phyloP scores from a whole-genome alignment of 2,888 invertebrate genomes.

The Chalcis sispes region DNA sequence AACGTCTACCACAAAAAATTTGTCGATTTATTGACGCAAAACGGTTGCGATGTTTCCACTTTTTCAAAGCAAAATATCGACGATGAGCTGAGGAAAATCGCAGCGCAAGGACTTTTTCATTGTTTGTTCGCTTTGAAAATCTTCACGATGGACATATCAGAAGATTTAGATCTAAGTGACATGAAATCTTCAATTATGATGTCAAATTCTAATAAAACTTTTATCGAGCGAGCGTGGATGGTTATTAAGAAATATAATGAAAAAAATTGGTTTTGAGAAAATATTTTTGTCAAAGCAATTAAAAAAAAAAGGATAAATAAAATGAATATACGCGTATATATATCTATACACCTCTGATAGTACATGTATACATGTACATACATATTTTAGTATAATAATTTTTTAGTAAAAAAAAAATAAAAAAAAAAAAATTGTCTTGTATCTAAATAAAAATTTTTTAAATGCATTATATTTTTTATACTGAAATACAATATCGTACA shows the following conservation, averaged over 20 bases:
- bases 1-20: conserved; percentile 78
- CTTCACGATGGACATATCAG: conserved; percentile 16
- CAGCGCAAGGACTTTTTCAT: conserved; percentile 64
- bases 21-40: conserved; percentile 73
- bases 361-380: no score
- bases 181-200: conserved; percentile 58
- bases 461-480: no score
- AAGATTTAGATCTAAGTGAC: conserved; percentile 56
- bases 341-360: no score
- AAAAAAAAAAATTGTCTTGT: no score
- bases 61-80: conserved; percentile 64
- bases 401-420: no score
- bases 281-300: no score
- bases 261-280: conserved; percentile 28
- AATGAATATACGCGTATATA: no score
- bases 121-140: conserved; percentile 56
- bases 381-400: no score
- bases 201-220: background rate
- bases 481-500: no score
- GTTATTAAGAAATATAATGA: conserved; percentile 27
- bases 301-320: no score
- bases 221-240: conserved; percentile 1
- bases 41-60: conserved; percentile 70
- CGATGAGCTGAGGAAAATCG: conserved; percentile 60
- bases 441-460: no score